Conservation (phyloP, 1,140 invertebrate species). For the Brachionus calyciflorus region DNA sequence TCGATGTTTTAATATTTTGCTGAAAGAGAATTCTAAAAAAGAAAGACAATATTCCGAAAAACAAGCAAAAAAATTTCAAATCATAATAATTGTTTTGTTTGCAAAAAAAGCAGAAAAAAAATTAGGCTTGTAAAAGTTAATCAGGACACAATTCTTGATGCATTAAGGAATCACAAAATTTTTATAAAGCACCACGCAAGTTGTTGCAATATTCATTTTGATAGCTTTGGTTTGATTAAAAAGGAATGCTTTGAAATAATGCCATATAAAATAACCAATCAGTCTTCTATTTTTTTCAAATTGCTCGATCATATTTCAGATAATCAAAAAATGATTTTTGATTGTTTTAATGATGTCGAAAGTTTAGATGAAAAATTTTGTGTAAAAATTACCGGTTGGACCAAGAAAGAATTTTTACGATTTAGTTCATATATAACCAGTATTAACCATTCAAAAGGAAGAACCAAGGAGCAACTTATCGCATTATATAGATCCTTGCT, state of each 20-base stretch:
- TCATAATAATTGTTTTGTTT: no score
- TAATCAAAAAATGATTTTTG: background rate
- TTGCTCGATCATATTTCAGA: background rate
- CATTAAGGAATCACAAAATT: background rate
- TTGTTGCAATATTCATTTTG: background rate
- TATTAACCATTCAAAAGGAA: background rate
- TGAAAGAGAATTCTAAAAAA: no score
- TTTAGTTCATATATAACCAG: background rate
- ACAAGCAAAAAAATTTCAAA: no score
- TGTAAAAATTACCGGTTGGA: background rate
- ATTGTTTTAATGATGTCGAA: background rate
- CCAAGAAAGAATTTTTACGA: background rate
- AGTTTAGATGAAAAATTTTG: background rate
- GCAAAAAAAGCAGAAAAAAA: no score
- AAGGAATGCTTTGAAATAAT: background rate
- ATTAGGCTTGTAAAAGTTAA: no score
- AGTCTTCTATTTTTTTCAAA: background rate
- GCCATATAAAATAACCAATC: background rate
- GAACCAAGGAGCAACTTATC: background rate
- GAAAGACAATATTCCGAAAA: no score
- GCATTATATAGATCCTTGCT: background rate
- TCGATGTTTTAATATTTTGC: no score
- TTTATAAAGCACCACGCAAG: background rate
- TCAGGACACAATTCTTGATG: no score
- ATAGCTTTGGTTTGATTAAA: background rate